Conservation (phyloP, 2,797 vertebrate species). For the Pterois miles region DNA sequence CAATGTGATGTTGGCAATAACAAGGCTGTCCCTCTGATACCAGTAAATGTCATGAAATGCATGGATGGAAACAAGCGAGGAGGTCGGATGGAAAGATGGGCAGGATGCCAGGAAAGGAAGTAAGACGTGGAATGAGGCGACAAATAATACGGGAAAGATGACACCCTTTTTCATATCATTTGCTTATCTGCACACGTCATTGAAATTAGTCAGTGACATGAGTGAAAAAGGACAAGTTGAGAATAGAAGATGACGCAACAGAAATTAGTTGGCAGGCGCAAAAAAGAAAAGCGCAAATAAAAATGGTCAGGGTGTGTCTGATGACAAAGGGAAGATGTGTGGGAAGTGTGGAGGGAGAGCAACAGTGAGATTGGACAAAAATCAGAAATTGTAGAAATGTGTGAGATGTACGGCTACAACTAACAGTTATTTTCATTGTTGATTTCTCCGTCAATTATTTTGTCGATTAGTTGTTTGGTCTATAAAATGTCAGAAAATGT, state of each 20-base stretch:
- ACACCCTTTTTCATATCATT: conserved; percentile 30
- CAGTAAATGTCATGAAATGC: neutral
- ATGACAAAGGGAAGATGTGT: conserved; percentile 6
- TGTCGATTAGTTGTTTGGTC: no score
- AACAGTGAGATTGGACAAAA: neutral
- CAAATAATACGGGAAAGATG: neutral
- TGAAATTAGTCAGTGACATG: conserved; percentile 13
- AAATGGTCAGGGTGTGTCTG: conserved; percentile 19
- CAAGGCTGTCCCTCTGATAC: neutral
- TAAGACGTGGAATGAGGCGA: neutral
- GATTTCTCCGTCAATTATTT: no score
- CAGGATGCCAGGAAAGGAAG: neutral
- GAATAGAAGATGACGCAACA: neutral
- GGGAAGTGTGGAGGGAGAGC: neutral
- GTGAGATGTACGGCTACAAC: no score
- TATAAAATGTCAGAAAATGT: no score
- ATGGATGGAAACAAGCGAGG: neutral
- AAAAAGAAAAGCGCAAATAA: conserved; percentile 19
- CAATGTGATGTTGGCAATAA: neutral
- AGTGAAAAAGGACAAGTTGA: conserved; percentile 10
- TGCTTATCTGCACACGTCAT: conserved; percentile 15
- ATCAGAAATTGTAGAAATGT: neutral
- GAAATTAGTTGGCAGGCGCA: neutral
- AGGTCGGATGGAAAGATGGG: neutral
- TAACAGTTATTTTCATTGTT: no score